phyloP scores from a whole-genome alignment of 2,113 vertebrate species.

The Ameiurus melas region DNA sequence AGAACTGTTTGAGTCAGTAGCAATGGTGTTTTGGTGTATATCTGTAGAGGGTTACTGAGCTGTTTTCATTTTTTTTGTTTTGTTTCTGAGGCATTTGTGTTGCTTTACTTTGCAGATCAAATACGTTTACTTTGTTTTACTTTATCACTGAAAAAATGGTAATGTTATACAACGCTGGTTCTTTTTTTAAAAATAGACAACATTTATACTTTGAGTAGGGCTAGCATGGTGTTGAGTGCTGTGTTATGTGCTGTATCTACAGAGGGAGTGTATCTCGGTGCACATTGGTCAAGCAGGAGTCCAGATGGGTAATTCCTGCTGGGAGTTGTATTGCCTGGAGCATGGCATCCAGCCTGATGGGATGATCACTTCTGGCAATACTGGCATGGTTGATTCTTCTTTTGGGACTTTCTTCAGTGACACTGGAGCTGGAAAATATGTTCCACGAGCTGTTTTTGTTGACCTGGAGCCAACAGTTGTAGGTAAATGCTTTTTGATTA shows the following conservation, averaged over 20 bases:
- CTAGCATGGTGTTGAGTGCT: not conserved
- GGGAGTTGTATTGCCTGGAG: constrained; percentile 35
- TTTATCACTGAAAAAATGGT: constrained; percentile 1
- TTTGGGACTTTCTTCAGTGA: constrained; percentile 46
- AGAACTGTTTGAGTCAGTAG: not conserved
- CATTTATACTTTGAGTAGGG: not conserved
- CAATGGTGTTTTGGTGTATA: not conserved
- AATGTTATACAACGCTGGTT: not conserved
- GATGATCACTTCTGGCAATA: constrained; percentile 4
- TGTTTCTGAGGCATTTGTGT: not conserved
- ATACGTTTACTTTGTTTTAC: not conserved
- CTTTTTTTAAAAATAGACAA: not conserved
- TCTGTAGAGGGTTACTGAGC: accelerated
- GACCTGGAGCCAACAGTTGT: constrained; percentile 39
- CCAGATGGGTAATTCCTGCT: constrained; percentile 39
- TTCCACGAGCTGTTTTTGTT: constrained; percentile 35
- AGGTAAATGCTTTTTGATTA: constrained; percentile 3
- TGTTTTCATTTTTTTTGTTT: not conserved
- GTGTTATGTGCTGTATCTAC: not conserved
- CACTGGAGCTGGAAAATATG: constrained; percentile 40
- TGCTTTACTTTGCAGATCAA: not conserved
- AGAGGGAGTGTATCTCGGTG: constrained; percentile 13
- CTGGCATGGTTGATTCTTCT: constrained; percentile 27
- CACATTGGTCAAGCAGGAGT: constrained; percentile 35
- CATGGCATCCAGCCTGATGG: constrained; percentile 43